phyloP scores from a whole-genome alignment of 1,140 invertebrate genomes.

The Chironomus striatipennis region DNA sequence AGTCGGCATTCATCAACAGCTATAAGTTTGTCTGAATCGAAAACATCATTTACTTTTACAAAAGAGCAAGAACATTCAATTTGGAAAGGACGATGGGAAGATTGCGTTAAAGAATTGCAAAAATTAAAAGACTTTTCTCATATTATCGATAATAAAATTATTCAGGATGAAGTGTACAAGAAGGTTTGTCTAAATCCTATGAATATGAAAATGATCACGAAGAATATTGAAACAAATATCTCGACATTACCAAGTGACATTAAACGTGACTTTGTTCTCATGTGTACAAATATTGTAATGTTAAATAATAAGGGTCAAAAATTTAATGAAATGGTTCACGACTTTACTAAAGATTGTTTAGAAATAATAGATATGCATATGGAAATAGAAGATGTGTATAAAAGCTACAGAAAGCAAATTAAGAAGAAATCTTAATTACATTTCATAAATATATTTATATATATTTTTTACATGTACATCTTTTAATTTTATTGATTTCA shows the following conservation, averaged over 20 bases:
- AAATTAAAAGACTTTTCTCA: not conserved
- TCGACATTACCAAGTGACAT: not conserved
- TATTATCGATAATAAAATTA: not conserved
- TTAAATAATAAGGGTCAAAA: not conserved
- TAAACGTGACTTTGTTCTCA: not conserved
- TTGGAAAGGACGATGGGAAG: slow-evolving; percentile 6
- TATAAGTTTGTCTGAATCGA: not conserved
- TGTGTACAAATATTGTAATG: slow-evolving; percentile 19
- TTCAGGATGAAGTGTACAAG: not conserved
- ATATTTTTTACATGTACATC: too few relatives aligned
- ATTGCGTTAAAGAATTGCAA: not conserved
- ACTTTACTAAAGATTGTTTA: not conserved
- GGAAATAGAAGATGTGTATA: not conserved
- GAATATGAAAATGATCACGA: not conserved
- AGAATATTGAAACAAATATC: slow-evolving; percentile 9
- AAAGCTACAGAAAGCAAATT: not conserved
- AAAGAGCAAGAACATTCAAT: slow-evolving; percentile 4
- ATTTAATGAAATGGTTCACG: not conserved
- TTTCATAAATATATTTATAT: too few relatives aligned
- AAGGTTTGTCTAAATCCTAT: not conserved
- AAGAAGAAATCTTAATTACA: not conserved
- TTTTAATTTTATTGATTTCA: too few relatives aligned
- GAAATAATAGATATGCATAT: not conserved
- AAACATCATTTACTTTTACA: not conserved
- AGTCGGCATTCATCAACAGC: not conserved